Percentiles rank a stretch among this genome's conserved stretches.
phyloP scores from a whole-genome alignment of 2,888 invertebrate species.

The Tenthredo livida region DNA sequence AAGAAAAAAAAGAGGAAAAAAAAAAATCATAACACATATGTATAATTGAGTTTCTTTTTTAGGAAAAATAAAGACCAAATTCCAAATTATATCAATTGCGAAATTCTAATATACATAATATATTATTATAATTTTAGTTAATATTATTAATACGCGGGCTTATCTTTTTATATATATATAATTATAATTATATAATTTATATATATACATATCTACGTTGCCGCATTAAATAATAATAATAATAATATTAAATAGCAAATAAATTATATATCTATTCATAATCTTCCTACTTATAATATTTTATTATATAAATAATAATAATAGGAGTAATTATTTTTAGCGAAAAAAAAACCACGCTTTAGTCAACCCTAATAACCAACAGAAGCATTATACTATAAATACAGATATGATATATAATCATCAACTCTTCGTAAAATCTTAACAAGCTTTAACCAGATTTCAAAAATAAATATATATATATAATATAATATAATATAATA shows the following conservation, averaged over 20 bases:
- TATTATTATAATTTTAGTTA: not conserved
- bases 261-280: not conserved
- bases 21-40: too few species aligned
- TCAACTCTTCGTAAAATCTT: constrained; percentile 18
- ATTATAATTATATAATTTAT: not conserved
- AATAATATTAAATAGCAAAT: not conserved
- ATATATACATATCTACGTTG: not conserved
- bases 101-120: not conserved
- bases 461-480: too few species aligned
- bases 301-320: not conserved
- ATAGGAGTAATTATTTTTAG: not conserved
- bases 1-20: too few species aligned
- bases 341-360: not conserved
- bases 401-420: not conserved
- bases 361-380: not conserved
- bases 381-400: not conserved
- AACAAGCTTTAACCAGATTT: constrained; percentile 24
- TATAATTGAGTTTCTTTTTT: too few species aligned
- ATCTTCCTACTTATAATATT: not conserved
- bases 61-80: not conserved
- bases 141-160: not conserved
- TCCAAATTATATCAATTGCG: not conserved
- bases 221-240: not conserved
- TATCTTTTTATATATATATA: not conserved
- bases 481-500: not conserved